Conservation (phyloP, 2,797 vertebrate species). For the Phalanger gymnotis region DNA sequence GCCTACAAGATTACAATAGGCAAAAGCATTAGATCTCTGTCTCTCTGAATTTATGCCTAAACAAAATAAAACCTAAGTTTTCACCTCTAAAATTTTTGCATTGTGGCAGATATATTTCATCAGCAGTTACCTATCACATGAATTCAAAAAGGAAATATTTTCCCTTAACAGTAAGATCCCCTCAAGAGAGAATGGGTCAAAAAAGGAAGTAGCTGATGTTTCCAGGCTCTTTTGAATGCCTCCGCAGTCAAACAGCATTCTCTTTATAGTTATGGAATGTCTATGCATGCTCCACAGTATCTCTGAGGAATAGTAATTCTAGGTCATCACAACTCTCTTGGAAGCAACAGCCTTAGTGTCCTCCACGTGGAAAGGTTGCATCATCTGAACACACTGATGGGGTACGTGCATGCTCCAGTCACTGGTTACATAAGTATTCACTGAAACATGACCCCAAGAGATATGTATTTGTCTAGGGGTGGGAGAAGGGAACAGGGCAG, state of each 20-base stretch:
- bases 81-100: background rate
- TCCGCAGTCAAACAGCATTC: background rate
- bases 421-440: background rate
- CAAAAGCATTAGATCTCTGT: background rate
- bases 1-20: background rate
- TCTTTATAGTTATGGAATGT: background rate
- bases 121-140: background rate
- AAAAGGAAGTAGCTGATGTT: background rate
- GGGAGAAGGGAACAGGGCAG: background rate
- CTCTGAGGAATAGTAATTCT: background rate
- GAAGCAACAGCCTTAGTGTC: background rate
- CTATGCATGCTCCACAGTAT: too few species aligned
- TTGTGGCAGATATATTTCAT: background rate
- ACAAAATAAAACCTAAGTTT: background rate
- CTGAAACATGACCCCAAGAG: background rate
- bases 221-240: too few species aligned
- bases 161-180: background rate
- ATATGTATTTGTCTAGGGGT: background rate
- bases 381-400: background rate
- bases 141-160: background rate
- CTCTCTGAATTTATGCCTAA: background rate
- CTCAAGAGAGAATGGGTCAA: background rate
- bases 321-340: background rate
- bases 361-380: background rate
- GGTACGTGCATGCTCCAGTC: background rate